A percentile compares a stretch with the other conserved stretches of the same genome.
Conservation (phyloP, 1,140 invertebrate species). For the Eueides isabella region DNA sequence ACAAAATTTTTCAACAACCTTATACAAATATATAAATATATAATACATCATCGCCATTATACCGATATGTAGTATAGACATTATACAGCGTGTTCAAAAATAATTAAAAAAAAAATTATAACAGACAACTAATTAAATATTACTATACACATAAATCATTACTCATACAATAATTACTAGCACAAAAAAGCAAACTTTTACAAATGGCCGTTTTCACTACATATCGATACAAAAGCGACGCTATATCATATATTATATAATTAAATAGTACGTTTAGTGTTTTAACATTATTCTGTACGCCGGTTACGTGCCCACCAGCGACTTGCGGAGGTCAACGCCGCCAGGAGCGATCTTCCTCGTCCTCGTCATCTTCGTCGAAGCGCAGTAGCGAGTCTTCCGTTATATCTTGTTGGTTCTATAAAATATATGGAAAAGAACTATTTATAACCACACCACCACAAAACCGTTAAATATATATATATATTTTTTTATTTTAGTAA, state of each 20-base stretch:
- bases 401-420: conserved; percentile 42
- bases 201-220: background rate
- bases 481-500: no score
- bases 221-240: background rate
- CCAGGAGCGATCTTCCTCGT: conserved; percentile 70
- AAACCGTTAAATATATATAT: no score
- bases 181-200: no score
- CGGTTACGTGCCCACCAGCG: background rate
- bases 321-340: conserved; percentile 59
- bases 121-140: no score
- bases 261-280: background rate
- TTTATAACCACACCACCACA: no score
- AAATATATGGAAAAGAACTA: no score
- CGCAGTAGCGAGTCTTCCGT: conserved; percentile 58
- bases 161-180: no score
- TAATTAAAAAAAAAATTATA: background rate
- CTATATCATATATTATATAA: background rate
- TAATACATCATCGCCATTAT: background rate
- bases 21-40: background rate
- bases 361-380: conserved; percentile 74
- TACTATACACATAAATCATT: no score
- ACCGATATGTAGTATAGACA: background rate
- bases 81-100: conserved; percentile 4
- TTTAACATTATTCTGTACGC: background rate
- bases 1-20: background rate